phyloP scores from a whole-genome alignment of 2,888 invertebrate species.

The Campopleginae sp. region DNA sequence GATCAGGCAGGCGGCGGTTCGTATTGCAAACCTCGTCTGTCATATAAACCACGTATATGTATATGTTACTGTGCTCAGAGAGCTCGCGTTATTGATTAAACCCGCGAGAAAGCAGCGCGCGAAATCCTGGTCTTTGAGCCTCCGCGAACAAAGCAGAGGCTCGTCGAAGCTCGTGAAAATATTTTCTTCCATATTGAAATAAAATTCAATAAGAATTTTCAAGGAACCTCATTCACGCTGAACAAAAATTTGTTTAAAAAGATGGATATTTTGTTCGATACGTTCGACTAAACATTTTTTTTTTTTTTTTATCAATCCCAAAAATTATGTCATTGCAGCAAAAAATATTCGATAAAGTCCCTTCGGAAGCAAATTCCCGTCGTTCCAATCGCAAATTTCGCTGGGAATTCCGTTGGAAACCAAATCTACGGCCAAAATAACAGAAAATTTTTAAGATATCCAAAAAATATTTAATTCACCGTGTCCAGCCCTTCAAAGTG shows the following conservation, averaged over 20 bases:
- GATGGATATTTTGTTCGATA: no score
- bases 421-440: no score
- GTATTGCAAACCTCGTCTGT: slow-evolving; percentile 56
- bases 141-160: slow-evolving; percentile 31
- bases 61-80: slow-evolving; percentile 62
- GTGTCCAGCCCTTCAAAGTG: not conserved
- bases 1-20: slow-evolving; percentile 50
- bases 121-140: slow-evolving; percentile 29
- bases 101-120: slow-evolving; percentile 77
- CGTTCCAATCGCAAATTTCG: no score
- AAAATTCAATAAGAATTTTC: not conserved
- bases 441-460: no score
- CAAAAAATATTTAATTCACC: no score
- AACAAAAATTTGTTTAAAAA: no score
- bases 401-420: no score
- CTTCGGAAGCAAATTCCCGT: no score
- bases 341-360: no score
- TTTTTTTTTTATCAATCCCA: no score
- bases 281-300: not conserved
- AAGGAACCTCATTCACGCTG: not conserved
- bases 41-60: slow-evolving; percentile 39
- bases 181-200: not conserved
- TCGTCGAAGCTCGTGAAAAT: slow-evolving; percentile 3
- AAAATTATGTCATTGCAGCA: no score
- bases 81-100: slow-evolving; percentile 80